A percentile compares a stretch with the other conserved stretches of the same genome.
These are phyloP conservation scores for Aptenodytes forsteri DNA, from an alignment of 2,113 vertebrate genomes.

Conservation along the genomic window DNA sequence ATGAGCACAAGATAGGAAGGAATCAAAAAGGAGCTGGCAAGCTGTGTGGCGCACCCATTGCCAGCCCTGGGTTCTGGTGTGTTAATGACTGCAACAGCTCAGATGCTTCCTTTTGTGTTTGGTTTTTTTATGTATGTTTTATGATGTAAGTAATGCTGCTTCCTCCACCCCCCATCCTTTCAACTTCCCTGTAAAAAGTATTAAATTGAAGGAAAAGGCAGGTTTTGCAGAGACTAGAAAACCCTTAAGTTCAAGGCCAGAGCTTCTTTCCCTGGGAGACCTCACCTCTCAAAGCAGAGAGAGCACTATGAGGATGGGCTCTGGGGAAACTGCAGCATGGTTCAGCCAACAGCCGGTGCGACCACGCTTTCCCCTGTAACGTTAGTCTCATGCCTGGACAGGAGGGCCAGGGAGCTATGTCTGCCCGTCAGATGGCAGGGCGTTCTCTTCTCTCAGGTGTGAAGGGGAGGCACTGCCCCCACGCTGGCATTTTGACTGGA, in stretches of 20 bases:
- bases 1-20: not conserved
- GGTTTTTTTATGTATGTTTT: not conserved
- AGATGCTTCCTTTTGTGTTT: not conserved
- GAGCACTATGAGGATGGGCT: not conserved
- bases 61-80: not conserved
- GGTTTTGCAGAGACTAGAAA: not conserved
- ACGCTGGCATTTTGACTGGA: not conserved
- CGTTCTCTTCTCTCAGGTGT: not conserved
- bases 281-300: not conserved
- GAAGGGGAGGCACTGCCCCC: not conserved
- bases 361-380: too few relatives aligned
- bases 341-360: not conserved
- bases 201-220: not conserved
- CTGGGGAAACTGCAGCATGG: not conserved
- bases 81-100: not conserved
- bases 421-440: rapidly evolving
- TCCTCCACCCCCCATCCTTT: not conserved
- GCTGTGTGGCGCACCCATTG: not conserved
- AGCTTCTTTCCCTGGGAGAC: not conserved
- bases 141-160: not conserved
- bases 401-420: not conserved
- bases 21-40: not conserved
- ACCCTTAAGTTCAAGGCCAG: not conserved
- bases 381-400: not conserved
- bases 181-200: not conserved